Base-by-base conservation (phyloP, 2,113 vertebrate species). In the Channa argus region DNA sequence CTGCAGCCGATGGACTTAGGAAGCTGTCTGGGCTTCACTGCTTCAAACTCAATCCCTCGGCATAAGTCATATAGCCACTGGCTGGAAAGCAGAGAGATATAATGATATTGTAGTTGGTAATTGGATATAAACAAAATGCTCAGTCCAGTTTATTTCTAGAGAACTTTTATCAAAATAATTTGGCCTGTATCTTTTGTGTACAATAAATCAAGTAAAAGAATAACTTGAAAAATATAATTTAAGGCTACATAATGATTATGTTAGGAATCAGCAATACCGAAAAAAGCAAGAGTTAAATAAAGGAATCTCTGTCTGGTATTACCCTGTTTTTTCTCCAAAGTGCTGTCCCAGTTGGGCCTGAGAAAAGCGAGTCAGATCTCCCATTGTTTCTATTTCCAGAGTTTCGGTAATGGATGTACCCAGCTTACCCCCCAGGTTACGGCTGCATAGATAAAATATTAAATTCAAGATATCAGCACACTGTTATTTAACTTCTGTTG, bases 311-410 rank as follows among this genome's bases (percentile, higher is more conserved):
- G 6, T 6, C 5, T n/a, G 43, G 38, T 67, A 89, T 94, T 94
- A 99, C 98, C 97, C 96, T 0, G 96, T 98, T 93, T 98, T 99
- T 36, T 97, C 96, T 81, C 98, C 98, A 87, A 99, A 99, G 88
- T 95, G 95, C 79, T 92, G 92, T 81, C 91, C 95, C 62, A 99
- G 95, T 61, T 97, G 93, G 7, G 84, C 80, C 84, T 94, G 93
- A 47, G 94, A 94, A 89, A 96, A 99, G 65, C 77, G 89, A 5
- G 93, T 96, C 64, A 99, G 88, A 46, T 98, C 90, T 34, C 98
- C 98, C 6, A 99, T 97, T 88, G 96, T 96, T 67, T 97, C 92
- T 41, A 98, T 64, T 44, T 90, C 94, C 44, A 99, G 92, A 53
- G 88, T 88, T 80, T 96, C 95, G 49, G 85, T 92, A 54, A 99